A percentile compares a stretch with the other conserved stretches of the same genome.
Conservation (phyloP, 2,113 vertebrate genomes). For the Heterotilapia buettikoferi region DNA sequence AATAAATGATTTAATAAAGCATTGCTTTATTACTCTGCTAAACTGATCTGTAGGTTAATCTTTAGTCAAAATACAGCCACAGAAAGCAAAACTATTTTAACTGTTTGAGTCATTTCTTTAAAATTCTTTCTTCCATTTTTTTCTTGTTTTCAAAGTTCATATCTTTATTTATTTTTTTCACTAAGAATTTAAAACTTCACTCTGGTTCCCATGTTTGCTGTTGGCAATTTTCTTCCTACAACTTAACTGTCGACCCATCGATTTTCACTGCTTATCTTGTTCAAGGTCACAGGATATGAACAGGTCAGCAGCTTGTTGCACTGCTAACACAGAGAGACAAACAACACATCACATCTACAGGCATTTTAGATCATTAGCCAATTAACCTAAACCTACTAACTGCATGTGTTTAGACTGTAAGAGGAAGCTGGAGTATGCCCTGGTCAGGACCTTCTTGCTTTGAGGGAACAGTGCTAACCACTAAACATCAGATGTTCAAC, state of each 20-base stretch:
- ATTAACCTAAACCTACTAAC: neutral
- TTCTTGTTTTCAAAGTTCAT: neutral
- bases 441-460: neutral
- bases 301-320: neutral
- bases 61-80: neutral
- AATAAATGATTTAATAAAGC: neutral
- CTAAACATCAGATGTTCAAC: neutral
- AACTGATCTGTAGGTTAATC: neutral
- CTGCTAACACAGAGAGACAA: neutral
- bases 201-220: neutral
- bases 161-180: neutral
- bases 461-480: neutral
- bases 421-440: neutral
- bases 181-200: neutral
- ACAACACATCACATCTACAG: neutral
- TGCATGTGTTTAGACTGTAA: neutral
- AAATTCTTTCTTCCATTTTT: neutral
- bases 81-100: neutral
- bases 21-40: neutral
- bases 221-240: neutral
- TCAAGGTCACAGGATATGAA: neutral
- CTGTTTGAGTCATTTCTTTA: neutral
- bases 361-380: neutral
- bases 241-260: neutral
- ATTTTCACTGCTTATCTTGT: neutral